Evolutionary conservation across 2,797 vertebrate genomes (phyloP), one percentile per base, ranked within the genome.

Genomic region (Eutrigla gurnardus): DNA sequence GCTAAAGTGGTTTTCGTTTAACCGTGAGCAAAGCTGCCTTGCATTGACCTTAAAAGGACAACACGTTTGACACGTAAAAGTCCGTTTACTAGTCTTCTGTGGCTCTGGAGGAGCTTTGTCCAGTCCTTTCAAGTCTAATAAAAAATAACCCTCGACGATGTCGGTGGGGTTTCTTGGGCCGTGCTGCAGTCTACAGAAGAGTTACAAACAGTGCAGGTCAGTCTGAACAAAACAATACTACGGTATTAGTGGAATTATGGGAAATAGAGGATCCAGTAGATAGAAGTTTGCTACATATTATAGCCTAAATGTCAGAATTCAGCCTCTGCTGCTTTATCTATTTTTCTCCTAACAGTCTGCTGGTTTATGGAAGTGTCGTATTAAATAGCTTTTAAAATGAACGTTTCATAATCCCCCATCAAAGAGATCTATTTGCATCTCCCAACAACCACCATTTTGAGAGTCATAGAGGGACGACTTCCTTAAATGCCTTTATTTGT

Each of bases 1-100:
- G 52, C 50, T 17, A 3, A 66, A 79, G 52, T 52, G 49, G 13
- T 65, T 77, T 77, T 61, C 7, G 58, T 75, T 73, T 46, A 64
- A 43, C 59, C n/a, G 1, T 37, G n/a, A 68, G 43, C 25, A 6
- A 43, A 49, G 46, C 65, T 50, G n/a, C 15, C 33, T 2, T 6
- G 36, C 25, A n/a, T 37, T 10, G 60, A 54, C 32, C 7, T 71
- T 55, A 57, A 72, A 25, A 62, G n/a, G 54, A 25, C 32, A 58
- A 54, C 43, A 35, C 42, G 13, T 59, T 42, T 8, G 4, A 11
- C 11, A 52, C 18, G 37, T 1, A 14, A 14, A 68, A 3, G 50
- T 52, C 35, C 18, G 3, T 50, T 60, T 50, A 18, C 43, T 18
- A 15, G 3, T 47, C 7, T 64, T 8, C 12, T 13, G 37, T 40